A percentile compares a stretch with the other conserved stretches of the same genome.
Evolutionary conservation across 2,113 vertebrate species (phyloP).

Genomic region (Pollimyrus isidori): DNA sequence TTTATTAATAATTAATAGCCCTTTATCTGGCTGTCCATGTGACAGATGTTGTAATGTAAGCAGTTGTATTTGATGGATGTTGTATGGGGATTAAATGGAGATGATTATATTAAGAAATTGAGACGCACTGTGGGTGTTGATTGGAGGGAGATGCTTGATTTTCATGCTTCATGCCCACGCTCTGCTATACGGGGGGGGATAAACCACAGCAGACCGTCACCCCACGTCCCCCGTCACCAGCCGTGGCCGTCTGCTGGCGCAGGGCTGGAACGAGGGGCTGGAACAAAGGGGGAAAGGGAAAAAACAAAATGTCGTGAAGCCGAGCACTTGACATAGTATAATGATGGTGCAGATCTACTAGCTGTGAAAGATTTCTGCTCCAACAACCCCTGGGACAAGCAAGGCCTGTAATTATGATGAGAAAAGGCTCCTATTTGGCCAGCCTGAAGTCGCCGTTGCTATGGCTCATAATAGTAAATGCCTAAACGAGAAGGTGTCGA

Average conservation of each 20-base stretch:
- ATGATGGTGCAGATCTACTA: not conserved
- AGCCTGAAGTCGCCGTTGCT: not conserved
- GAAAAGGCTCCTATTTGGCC: not conserved
- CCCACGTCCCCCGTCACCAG: not conserved
- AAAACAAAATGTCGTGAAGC: not conserved
- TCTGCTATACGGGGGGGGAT: not conserved
- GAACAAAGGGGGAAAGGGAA: not conserved
- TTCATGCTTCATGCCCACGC: not conserved
- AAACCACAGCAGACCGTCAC: not conserved
- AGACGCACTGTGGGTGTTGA: not conserved
- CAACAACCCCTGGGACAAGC: not conserved
- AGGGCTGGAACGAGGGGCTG: not conserved
- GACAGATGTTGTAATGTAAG: not conserved
- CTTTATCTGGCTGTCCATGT: not conserved
- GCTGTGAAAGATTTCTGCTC: not conserved
- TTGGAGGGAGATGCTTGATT: not conserved
- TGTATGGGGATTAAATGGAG: not conserved
- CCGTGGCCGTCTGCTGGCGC: not conserved
- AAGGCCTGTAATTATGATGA: slow-evolving; percentile 7
- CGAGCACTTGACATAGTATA: not conserved
- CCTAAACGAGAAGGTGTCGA: not conserved
- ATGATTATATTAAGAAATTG: not conserved
- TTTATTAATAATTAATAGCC: not conserved
- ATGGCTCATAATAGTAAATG: slow-evolving; percentile 9
- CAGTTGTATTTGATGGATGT: not conserved